Base-by-base conservation (phyloP, 2,113 vertebrate genomes). In the Mystacornis crossleyi region DNA sequence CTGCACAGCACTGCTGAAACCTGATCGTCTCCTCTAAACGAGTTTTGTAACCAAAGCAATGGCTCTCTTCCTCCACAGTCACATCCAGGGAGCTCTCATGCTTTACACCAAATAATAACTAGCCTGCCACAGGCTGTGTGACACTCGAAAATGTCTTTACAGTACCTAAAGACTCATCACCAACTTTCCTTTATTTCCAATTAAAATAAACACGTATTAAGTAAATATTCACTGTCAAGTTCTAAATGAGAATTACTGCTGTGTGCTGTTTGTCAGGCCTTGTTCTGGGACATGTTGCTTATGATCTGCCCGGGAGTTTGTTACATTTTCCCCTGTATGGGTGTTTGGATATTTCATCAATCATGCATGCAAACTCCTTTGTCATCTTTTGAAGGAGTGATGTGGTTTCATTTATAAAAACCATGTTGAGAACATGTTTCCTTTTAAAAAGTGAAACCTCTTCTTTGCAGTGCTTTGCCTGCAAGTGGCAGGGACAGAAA, bases 361-460 rank as follows among this genome's bases (percentile, higher is more conserved):
- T 90, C 93, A 93, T 91, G 87, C 93, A n/a, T 81, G 50, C 86
- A 62, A 93, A 71, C 64, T 89, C 90, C 81, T 97, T 91, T 92
- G 79, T 87, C 64, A 3, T 90, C 95, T 82, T 93, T 84, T 67
- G 88, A 92, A 88, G 86, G 62, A 86, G 79, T 72, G 80, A 74
- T 95, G 95, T 95, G 96, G 93, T 95, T 97, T 93, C 45, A 50
- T 95, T 97, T 94, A 94, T 73, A 69, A 92, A 81, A 96, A 69
- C 43, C 87, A 91, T 34, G 80, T 58, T 92, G 95, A 55, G 93
- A 95, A 78, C 70, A 86, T 93, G 87, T 94, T 96, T 95, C 85
- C 89, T 95, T 83, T 92, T 94, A 94, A 95, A 95, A 95, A 97
- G 96, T 96, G 96, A 96, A 96, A 97, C 40, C 55, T 92, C 87